Evolutionary conservation across 2,888 invertebrate genomes (phyloP).

Genomic region (Dendrolimus pini): DNA sequence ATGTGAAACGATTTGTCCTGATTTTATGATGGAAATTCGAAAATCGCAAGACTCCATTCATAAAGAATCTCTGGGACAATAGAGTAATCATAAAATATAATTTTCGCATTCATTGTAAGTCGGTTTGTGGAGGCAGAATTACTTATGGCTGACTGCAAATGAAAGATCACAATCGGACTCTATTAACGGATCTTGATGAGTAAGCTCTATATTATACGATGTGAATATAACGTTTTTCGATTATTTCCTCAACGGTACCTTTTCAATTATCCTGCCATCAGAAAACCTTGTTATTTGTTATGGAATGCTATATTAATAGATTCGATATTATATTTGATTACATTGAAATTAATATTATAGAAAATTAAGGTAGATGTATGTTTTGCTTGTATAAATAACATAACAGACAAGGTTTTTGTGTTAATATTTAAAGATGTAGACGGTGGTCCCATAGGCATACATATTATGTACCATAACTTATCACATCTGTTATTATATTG

Average conservation of each 20-base stretch:
- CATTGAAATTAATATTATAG: too few relatives aligned
- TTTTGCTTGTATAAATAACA: too few relatives aligned
- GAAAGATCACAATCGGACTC: constrained; percentile 64
- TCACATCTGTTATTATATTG: too few relatives aligned
- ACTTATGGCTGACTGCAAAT: constrained; percentile 62
- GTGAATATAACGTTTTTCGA: background rate
- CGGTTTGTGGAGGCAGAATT: constrained; percentile 44
- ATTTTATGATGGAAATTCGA: too few relatives aligned
- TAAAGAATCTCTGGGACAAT: background rate
- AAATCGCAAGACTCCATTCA: too few relatives aligned
- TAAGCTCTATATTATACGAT: constrained; percentile 10
- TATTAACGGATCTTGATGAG: constrained; percentile 50
- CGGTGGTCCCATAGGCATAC: too few relatives aligned
- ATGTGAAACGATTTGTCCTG: too few relatives aligned
- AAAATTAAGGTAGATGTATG: too few relatives aligned
- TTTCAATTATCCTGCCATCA: constrained; percentile 1
- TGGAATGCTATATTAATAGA: background rate
- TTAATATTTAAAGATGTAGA: too few relatives aligned
- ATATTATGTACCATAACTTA: too few relatives aligned
- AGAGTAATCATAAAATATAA: constrained; percentile 26
- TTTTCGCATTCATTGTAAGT: constrained; percentile 64
- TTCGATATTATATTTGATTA: background rate
- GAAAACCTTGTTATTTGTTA: background rate
- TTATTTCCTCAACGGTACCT: background rate
- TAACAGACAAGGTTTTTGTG: too few relatives aligned